Evolutionary conservation across 2,113 vertebrate species (phyloP).

Genomic region (Philantomba maxwellii): DNA sequence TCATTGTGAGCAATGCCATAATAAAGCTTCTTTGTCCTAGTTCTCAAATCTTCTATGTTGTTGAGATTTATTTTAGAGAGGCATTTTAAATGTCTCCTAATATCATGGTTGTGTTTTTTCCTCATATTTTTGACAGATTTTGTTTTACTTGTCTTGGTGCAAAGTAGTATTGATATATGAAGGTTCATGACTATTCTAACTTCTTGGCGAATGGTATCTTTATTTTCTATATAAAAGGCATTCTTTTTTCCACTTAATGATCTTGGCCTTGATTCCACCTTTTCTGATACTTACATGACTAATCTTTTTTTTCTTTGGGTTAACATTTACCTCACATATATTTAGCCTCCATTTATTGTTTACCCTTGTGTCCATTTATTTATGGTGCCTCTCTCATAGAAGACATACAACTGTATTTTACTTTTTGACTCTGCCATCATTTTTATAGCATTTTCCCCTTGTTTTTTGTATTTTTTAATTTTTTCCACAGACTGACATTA

Average conservation of each 20-base stretch:
- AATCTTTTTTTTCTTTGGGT: conserved; percentile 1
- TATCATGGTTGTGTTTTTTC: background rate
- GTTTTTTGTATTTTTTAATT: background rate
- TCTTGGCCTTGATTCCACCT: background rate
- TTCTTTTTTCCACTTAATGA: conserved; percentile 42
- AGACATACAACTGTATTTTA: background rate
- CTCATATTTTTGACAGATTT: background rate
- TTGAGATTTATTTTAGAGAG: background rate
- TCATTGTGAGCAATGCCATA: background rate
- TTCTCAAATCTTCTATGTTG: background rate
- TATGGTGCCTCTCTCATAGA: background rate
- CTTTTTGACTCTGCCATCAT: background rate
- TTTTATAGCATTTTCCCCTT: background rate
- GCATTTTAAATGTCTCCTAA: background rate
- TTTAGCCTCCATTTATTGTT: background rate
- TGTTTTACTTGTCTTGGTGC: background rate
- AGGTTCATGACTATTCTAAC: background rate
- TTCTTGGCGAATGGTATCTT: background rate
- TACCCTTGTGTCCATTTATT: background rate
- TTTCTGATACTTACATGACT: background rate
- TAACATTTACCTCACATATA: background rate
- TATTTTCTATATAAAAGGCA: background rate
- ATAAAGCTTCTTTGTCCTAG: background rate
- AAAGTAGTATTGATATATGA: background rate
- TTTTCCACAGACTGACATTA: background rate